These are phyloP conservation scores for Colletes gigas DNA, from an alignment of 1,140 invertebrate genomes.

Conservation along the genomic window DNA sequence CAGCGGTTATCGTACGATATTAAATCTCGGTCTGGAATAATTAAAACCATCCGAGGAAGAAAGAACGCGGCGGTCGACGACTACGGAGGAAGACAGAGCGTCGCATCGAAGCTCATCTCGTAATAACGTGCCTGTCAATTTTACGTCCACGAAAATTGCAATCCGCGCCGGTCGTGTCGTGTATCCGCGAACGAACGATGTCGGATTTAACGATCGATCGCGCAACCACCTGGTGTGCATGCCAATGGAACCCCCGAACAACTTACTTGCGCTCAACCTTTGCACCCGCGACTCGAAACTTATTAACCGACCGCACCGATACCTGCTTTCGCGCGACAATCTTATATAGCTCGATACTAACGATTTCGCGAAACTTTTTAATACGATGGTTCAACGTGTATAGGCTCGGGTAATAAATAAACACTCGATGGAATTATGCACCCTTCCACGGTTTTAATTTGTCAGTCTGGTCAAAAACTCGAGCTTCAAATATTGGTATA, in stretches of 20 bases:
- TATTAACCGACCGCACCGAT: neutral
- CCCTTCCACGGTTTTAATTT: no score
- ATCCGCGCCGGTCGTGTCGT: slow-evolving; percentile 35
- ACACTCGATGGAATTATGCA: no score
- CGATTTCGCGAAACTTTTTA: no score
- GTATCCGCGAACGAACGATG: slow-evolving; percentile 35
- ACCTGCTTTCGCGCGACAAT: no score
- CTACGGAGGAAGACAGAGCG: slow-evolving; percentile 43
- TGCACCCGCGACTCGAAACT: neutral
- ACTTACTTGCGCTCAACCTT: neutral
- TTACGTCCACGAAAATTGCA: slow-evolving; percentile 50
- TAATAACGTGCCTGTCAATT: slow-evolving; percentile 53
- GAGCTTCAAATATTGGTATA: no score
- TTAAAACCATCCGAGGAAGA: slow-evolving; percentile 68
- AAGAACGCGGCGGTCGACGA: slow-evolving; percentile 32
- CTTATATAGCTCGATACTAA: no score
- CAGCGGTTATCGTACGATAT: slow-evolving; percentile 69
- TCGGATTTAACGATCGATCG: slow-evolving; percentile 35
- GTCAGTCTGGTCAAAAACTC: no score
- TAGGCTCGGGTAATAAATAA: no score
- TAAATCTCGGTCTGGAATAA: slow-evolving; percentile 76
- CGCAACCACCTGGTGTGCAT: slow-evolving; percentile 25
- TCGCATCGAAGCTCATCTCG: slow-evolving; percentile 57
- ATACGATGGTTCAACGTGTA: no score
- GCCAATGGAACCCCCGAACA: slow-evolving; percentile 39